Base-by-base conservation (phyloP, 2,888 invertebrate species). In the Tigriopus californicus region DNA sequence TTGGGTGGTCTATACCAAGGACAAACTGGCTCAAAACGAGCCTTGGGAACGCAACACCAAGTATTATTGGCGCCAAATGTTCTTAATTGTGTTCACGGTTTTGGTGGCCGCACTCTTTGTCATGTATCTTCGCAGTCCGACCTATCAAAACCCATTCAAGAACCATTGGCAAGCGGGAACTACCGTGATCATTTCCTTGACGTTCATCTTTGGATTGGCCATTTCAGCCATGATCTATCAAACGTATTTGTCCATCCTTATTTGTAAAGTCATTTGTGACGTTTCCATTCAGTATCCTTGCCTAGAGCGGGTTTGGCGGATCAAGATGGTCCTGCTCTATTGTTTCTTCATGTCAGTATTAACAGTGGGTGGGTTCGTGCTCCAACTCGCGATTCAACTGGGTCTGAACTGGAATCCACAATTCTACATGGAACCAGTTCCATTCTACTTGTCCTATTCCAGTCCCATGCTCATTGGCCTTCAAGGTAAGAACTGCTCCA, bases 11-110 rank as follows among this genome's bases (percentile, higher is more conserved):
- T 59, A 49, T 41, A 59, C 49, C 52, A 22, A 33, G 22, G 59
- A 59, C 33, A 59, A 59, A 25, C 11, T 52, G 18, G 22, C 18
- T 10, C 44, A 44, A n/a, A 59, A 59, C 12, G 59, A 59, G 25
- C 49, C 59, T 2, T 59, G 59, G 59, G 59, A 59, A 41, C 51
- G 59, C 18, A 51, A 51, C 25, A 59, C 49, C 25, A 22, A 42
- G 13, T 59, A 59, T 25, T 59, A 59, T 24, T 59, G 59, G 59
- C 56, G 41, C 15, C 22, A 41, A 20, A 58, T 58, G 12, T 13
- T 40, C 25, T 5, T 49, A 2, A 22, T 58, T n/a, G 33, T 52
- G 1, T 49, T 58, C 41, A 20, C 18, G 15, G 25, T 20, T 18
- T 22, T 58, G 12, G 15, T 58, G 8, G 41, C 48, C 18, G 33